Conservation (phyloP, 2,888 invertebrate genomes). For the Pristionchus maxplancki region DNA sequence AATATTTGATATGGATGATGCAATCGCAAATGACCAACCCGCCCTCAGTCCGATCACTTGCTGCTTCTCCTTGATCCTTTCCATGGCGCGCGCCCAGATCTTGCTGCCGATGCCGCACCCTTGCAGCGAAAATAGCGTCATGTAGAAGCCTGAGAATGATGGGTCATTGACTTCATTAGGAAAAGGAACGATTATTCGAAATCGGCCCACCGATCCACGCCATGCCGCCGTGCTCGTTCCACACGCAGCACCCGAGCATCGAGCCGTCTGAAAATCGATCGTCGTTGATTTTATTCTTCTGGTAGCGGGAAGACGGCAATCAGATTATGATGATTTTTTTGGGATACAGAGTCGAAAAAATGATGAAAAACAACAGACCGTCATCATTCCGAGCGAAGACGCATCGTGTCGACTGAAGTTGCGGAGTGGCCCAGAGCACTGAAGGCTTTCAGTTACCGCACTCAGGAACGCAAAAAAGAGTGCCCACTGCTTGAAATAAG, state of each 20-base stretch:
- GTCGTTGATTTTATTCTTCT: neutral
- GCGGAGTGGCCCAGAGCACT: neutral
- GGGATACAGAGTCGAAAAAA: no score
- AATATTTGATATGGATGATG: no score
- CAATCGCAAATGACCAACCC: no score
- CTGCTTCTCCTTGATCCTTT: neutral
- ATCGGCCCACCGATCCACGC: neutral
- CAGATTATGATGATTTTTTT: no score
- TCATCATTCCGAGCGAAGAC: constrained; percentile 1
- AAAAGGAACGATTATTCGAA: neutral
- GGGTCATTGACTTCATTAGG: no score
- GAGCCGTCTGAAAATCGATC: neutral
- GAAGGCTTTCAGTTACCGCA: neutral
- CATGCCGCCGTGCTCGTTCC: constrained; percentile 10
- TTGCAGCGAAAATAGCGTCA: neutral
- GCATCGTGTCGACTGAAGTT: neutral
- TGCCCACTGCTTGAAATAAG: no score
- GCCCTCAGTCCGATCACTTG: constrained; percentile 4
- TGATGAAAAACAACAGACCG: no score
- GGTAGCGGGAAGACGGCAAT: neutral
- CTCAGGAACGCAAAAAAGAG: no score
- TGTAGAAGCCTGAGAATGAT: constrained; percentile 1
- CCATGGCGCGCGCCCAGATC: neutral
- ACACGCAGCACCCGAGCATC: constrained; percentile 7
- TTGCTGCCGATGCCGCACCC: neutral